phyloP scores from a whole-genome alignment of 1,140 invertebrate genomes.

The Drosophila parvula region DNA sequence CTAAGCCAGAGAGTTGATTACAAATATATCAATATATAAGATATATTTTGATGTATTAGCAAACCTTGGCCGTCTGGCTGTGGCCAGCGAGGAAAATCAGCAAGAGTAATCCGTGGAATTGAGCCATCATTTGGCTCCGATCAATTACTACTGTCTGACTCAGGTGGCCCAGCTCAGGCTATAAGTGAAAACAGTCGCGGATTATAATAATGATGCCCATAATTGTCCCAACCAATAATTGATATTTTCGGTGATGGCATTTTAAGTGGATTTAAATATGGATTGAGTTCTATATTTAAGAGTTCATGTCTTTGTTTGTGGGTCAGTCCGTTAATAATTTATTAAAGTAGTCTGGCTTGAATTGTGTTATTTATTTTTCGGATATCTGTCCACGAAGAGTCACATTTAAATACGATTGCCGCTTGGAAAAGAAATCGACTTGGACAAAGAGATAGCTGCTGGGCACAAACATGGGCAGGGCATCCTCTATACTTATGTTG shows the following conservation, averaged over 20 bases:
- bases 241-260: conserved; percentile 36
- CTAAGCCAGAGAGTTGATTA: conserved; percentile 1
- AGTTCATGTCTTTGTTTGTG: conserved; percentile 25
- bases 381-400: conserved; percentile 25
- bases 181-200: conserved; percentile 13
- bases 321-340: conserved; percentile 4
- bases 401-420: conserved; percentile 43
- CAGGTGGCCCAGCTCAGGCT: background rate
- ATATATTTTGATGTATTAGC: too few relatives aligned
- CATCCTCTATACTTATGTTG: conserved; percentile 53
- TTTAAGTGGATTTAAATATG: conserved; percentile 33
- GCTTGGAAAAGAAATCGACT: conserved; percentile 20
- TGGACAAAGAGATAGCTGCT: conserved; percentile 27
- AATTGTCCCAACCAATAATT: conserved; percentile 31
- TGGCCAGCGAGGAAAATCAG: conserved; percentile 10
- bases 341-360: background rate
- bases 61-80: conserved; percentile 25
- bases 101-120: conserved; percentile 19
- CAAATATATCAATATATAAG: too few relatives aligned
- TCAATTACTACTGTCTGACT: conserved; percentile 25
- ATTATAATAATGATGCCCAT: conserved; percentile 14
- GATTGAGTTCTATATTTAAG: conserved; percentile 2
- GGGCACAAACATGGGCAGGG: conserved; percentile 45
- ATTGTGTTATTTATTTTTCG: conserved; percentile 14
- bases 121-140: conserved; percentile 19